Evolutionary conservation across 2,113 vertebrate species (phyloP).

Genomic region (Neotoma lepida): DNA sequence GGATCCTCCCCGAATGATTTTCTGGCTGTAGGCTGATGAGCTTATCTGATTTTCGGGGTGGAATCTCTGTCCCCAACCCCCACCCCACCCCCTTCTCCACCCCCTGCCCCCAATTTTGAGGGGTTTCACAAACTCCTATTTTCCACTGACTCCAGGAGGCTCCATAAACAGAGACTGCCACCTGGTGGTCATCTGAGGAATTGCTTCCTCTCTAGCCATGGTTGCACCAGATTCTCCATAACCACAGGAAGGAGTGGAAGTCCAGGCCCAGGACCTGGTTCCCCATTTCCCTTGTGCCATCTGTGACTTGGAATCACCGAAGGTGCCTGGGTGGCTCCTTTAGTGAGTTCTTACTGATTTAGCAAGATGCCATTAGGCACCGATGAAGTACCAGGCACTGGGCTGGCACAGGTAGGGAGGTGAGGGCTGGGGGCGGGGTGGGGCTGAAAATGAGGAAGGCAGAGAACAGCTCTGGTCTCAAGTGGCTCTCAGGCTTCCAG

Average conservation of each 20-base stretch:
- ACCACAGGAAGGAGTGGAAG: background rate
- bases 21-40: background rate
- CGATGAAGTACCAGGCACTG: background rate
- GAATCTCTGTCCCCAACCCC: rapidly evolving
- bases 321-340: background rate
- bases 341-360: background rate
- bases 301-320: background rate
- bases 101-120: background rate
- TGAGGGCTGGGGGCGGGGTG: background rate
- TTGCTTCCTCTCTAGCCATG: background rate
- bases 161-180: background rate
- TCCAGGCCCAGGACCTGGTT: background rate
- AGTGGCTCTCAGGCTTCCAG: background rate
- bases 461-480: background rate
- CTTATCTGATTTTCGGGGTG: background rate
- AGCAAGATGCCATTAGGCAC: background rate
- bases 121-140: background rate
- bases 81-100: too few relatives aligned
- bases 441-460: background rate
- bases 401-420: background rate
- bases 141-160: background rate
- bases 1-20: background rate
- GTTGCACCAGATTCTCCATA: background rate
- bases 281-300: background rate
- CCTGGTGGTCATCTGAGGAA: slow-evolving; percentile 41